These are phyloP conservation scores for Hippocampus guttulatus DNA, from an alignment of 2,113 vertebrate species.

Conservation along the genomic window DNA sequence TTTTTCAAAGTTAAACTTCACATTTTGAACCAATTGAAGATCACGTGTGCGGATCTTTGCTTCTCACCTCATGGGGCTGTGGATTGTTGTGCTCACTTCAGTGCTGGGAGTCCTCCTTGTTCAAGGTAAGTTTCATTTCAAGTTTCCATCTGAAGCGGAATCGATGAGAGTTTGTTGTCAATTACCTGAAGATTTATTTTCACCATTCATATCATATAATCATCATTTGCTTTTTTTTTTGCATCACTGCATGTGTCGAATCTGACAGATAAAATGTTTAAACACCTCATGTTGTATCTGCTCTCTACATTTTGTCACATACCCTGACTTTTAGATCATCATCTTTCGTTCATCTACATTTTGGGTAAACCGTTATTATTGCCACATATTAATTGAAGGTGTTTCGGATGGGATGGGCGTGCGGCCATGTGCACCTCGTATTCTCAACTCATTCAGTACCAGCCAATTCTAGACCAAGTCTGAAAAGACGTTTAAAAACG, in stretches of 20 bases:
- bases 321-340: background rate
- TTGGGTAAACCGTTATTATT: background rate
- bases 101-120: conserved; percentile 58
- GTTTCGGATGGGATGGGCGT: background rate
- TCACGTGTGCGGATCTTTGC: background rate
- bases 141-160: background rate
- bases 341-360: background rate
- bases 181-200: background rate
- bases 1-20: background rate
- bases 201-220: background rate
- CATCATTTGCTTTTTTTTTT: background rate
- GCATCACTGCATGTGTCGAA: background rate
- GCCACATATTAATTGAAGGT: background rate
- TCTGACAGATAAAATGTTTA: background rate
- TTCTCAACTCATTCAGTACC: no score
- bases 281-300: background rate
- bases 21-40: background rate
- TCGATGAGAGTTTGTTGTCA: background rate
- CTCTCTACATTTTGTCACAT: background rate
- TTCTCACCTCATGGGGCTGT: conserved; percentile 57
- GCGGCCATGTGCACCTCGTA: background rate
- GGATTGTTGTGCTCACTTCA: conserved; percentile 54
- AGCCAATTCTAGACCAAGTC: no score
- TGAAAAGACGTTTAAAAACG: no score
- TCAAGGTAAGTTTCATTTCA: conserved; percentile 67